A percentile compares a stretch with the other conserved stretches of the same genome.
Evolutionary conservation across 2,888 invertebrate species (phyloP).

Genomic region (Athalia cordata): DNA sequence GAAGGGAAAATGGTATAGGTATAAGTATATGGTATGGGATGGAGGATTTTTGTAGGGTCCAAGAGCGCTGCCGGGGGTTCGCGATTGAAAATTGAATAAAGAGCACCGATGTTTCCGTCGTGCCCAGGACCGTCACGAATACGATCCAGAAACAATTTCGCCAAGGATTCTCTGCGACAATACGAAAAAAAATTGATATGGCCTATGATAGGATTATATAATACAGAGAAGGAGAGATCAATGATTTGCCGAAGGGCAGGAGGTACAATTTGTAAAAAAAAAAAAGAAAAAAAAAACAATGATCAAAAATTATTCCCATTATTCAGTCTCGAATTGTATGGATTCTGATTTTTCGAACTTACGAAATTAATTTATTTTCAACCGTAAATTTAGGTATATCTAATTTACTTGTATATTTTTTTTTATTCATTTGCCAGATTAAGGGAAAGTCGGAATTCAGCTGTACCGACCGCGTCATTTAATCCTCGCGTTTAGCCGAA

Average conservation of each 20-base stretch:
- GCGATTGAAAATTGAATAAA: constrained; percentile 38
- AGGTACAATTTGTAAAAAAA: too few relatives aligned
- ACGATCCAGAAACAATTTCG: constrained; percentile 51
- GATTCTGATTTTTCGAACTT: too few relatives aligned
- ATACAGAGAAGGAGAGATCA: too few relatives aligned
- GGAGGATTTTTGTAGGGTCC: not conserved
- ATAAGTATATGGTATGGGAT: not conserved
- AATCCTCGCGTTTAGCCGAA: not conserved
- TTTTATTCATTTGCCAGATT: not conserved
- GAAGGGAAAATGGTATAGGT: constrained; percentile 11
- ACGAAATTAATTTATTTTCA: too few relatives aligned
- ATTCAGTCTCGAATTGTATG: too few relatives aligned
- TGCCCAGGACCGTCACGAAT: constrained; percentile 1
- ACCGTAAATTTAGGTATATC: not conserved
- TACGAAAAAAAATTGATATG: constrained; percentile 39
- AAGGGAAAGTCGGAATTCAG: not conserved
- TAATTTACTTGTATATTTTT: not conserved
- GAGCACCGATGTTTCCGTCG: constrained; percentile 36
- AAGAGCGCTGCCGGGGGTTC: not conserved
- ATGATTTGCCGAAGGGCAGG: too few relatives aligned
- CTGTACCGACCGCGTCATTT: not conserved
- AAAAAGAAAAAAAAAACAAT: too few relatives aligned
- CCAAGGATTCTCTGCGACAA: constrained; percentile 50
- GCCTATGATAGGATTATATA: not conserved
- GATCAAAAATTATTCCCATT: too few relatives aligned